A percentile compares a stretch with the other conserved stretches of the same genome.
These are phyloP conservation scores for Carcina quercana DNA, from an alignment of 2,888 invertebrate genomes.

Conservation along the genomic window DNA sequence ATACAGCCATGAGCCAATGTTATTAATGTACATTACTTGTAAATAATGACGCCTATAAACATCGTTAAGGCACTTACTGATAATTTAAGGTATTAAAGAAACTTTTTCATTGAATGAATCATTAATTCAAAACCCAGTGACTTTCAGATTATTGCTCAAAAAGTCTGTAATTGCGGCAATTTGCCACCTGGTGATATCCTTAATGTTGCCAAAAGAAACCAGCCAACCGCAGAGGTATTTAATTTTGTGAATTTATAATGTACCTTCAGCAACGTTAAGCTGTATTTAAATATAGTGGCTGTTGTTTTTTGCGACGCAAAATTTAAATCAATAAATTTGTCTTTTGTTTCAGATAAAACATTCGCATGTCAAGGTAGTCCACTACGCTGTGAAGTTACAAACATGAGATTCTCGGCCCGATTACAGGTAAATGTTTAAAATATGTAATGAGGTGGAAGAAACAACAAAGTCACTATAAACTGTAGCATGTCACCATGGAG, in stretches of 20 bases:
- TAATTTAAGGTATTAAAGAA: too few relatives aligned
- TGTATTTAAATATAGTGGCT: too few relatives aligned
- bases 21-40: too few relatives aligned
- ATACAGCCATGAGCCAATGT: too few relatives aligned
- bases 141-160: conserved; percentile 19
- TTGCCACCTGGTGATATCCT: conserved; percentile 20
- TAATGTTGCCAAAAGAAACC: conserved; percentile 15
- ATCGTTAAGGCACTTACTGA: too few relatives aligned
- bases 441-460: too few relatives aligned
- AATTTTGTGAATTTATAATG: conserved; percentile 1
- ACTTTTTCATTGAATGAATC: background rate
- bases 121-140: conserved; percentile 1
- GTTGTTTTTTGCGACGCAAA: too few relatives aligned
- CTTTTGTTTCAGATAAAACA: conserved; percentile 43
- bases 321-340: too few relatives aligned
- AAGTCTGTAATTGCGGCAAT: conserved; percentile 25
- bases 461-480: too few relatives aligned
- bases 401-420: conserved; percentile 45
- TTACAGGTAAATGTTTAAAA: conserved; percentile 60
- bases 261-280: background rate
- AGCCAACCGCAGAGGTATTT: conserved; percentile 1
- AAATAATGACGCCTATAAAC: too few relatives aligned
- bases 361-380: conserved; percentile 38
- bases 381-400: conserved; percentile 19
- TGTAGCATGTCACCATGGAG: too few relatives aligned